Evolutionary conservation across 92 coral and sea anemone genomes (phyloP), one percentile per base, ranked within the genome.

Genomic region (Metridium senile): DNA sequence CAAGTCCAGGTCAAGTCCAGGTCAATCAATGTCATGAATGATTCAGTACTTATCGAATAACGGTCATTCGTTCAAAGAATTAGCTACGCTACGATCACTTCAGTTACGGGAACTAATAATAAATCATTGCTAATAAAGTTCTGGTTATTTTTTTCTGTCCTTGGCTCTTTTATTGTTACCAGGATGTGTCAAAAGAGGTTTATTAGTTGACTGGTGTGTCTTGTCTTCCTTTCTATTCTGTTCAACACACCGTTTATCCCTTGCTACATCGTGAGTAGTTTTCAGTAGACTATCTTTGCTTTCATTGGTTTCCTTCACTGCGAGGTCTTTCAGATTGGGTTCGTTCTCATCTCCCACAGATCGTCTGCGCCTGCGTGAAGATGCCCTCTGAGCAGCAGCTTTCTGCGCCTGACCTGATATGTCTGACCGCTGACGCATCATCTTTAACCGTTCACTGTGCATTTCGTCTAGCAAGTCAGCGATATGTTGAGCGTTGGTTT

Each of bases 371-470:
- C 96, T 79, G 74, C 97, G 97, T 34, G 81, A 54, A 8, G 89
- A 90, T 8, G 98, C 97, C 70, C 97, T 82, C 71, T 85, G 89
- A 29, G 93, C 90, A 26, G 99, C 99, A 18, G 93, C 87, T 56
- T 85, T 93, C 82, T 96, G 99, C 62, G 99, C 99, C 58, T 90
- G 82, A 26, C 97, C 91, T 26, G 99, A 96, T 53, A 96, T 96
- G 71, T 96, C 99, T 1, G 99, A 96, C 89, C 91, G 97, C 84
- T 96, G 99, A 61, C 99, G 95, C 52, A 88, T 84, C 93, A 96
- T 85, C 47, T 93, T 91, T 63, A 96, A 72, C 18, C 97, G 97
- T 66, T 96, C 99, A 22, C 90, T 89, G 74, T 96, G 94, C 99
- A 96, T 93, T 80, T 96, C 98, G 31, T 96, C 93, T 22, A 96